Base-by-base conservation (phyloP, 1,140 invertebrate species). In the Gryllus bimaculatus region DNA sequence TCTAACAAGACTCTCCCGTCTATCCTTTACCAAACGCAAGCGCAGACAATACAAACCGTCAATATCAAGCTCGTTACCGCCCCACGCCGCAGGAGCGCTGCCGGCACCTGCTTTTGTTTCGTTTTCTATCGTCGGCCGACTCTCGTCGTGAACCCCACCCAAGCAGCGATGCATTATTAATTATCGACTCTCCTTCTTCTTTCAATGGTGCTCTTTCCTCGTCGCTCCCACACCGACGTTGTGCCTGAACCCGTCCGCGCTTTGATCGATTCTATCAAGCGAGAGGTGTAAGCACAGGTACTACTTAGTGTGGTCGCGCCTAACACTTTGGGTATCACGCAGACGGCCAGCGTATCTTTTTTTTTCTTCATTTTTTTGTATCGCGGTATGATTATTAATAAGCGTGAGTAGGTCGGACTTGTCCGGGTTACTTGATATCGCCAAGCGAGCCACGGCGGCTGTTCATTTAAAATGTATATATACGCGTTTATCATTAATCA, bases 401-500 rank as follows among this genome's bases (percentile, higher is more conserved):
- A 13, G 54, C 54, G 54, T 66, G 54, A 66, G 54, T 66, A 7
- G 54, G 54, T 18, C 54, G 54, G 7, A 66, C 54, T 66, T 66
- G 54, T 66, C 54, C 54, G 54, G 0, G 54, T 66, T 66, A 66
- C 54, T 66, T 66, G 54, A 66, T 66, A 66, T 66, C 54, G 54
- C 18, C 54, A 18, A 18, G 3, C 18, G 54, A 39, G 54, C 18
- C 54, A 13, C 18, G 18, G 54, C 54, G 10, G 54, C 54, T 66
- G 54, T 18, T 66, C 54, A 66, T 66, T 66, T 66, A 66, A 66
- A 3, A 66, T 66, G 54, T 18, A 66, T 66, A 66, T 66, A 66
- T 66, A 66, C 54, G 10, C 54, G 54, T 66, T 66, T 66, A 66
- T 66, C 54, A 66, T 66, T 66, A 66, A 66, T 66, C 54, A 66